Conservation (phyloP, 1,140 invertebrate genomes). For the Pteromalus puparum region DNA sequence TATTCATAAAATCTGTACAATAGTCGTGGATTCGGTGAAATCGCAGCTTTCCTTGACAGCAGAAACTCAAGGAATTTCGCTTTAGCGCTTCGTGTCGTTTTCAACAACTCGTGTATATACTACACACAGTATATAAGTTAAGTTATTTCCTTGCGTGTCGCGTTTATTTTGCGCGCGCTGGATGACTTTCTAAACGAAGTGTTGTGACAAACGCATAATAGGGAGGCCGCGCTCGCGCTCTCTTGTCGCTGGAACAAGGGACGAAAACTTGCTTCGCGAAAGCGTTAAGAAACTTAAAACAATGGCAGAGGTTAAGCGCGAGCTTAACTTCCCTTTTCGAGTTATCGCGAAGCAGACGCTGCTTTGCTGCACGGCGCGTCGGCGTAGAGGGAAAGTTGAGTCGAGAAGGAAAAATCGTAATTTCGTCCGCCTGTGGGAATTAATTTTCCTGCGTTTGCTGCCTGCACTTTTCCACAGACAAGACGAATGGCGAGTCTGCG, state of each 20-base stretch:
- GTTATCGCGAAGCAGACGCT: not conserved
- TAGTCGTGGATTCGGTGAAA: not conserved
- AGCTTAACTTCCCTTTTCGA: slow-evolving; percentile 30
- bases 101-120: not conserved
- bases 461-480: not conserved
- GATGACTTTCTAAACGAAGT: slow-evolving; percentile 46
- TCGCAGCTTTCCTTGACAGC: not conserved
- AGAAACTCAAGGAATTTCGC: not conserved
- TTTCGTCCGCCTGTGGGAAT: slow-evolving; percentile 7
- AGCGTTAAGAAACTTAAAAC: slow-evolving; percentile 48
- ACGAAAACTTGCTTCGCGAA: not conserved
- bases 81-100: not conserved
- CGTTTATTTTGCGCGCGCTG: slow-evolving; percentile 3
- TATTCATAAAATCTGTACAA: not conserved
- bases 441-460: slow-evolving; percentile 4
- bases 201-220: slow-evolving; percentile 40
- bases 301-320: slow-evolving; percentile 34
- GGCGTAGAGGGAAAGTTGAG: not conserved
- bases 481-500: not conserved
- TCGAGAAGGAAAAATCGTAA: slow-evolving; percentile 15
- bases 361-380: not conserved
- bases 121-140: not conserved
- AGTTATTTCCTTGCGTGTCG: slow-evolving; percentile 22
- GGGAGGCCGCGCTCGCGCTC: not conserved
- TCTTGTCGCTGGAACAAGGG: slow-evolving; percentile 25